Evolutionary conservation across 2,113 vertebrate species (phyloP).

Genomic region (Zosterops lateralis): DNA sequence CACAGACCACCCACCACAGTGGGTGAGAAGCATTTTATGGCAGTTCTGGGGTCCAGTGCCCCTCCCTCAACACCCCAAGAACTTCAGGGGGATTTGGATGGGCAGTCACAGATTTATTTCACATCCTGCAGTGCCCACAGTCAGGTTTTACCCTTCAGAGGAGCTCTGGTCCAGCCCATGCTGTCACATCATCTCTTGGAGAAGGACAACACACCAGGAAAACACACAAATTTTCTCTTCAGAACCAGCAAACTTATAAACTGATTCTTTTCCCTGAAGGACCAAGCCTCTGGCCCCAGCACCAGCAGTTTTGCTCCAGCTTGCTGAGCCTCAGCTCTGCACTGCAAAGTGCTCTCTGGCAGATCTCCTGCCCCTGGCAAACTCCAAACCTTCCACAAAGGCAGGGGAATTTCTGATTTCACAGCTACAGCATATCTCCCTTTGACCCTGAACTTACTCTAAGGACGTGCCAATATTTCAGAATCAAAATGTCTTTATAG

Average conservation of each 20-base stretch:
- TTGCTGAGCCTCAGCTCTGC: not conserved
- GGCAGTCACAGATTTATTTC: not conserved
- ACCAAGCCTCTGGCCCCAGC: not conserved
- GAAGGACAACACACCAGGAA: not conserved
- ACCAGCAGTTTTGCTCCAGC: not conserved
- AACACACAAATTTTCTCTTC: not conserved
- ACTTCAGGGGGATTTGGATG: not conserved
- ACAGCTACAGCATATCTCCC: not conserved
- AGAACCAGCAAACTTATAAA: not conserved
- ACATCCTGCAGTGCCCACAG: not conserved
- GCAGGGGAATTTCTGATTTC: not conserved
- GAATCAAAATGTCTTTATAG: not conserved
- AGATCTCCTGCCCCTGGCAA: not conserved
- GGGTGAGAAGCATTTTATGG: not conserved
- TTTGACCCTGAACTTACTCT: not conserved
- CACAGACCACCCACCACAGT: not conserved
- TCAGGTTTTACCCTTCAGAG: not conserved
- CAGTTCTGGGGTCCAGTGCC: not conserved
- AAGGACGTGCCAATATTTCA: not conserved
- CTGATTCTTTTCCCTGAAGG: not conserved
- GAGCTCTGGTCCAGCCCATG: not conserved
- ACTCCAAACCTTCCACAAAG: not conserved
- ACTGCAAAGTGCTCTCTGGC: rapidly evolving
- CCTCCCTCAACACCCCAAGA: not conserved
- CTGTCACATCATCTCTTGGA: not conserved